Conservation (phyloP, 2,888 invertebrate species). For the Drosophila neonasuta region DNA sequence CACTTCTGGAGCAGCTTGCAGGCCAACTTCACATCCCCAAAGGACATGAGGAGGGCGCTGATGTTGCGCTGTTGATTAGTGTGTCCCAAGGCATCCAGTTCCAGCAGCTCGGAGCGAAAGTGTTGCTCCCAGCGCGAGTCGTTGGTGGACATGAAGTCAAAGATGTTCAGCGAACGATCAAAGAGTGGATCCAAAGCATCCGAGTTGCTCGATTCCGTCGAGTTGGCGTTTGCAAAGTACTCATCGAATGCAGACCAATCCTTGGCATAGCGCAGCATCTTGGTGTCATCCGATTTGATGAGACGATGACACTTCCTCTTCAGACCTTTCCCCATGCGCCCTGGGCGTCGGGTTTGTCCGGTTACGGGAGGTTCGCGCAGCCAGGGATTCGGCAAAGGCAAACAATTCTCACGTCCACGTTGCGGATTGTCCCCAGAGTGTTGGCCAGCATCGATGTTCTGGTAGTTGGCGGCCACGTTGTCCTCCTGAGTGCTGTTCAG, state of each 20-base stretch:
- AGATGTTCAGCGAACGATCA: slow-evolving; percentile 15
- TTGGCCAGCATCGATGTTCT: neutral
- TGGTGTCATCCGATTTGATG: slow-evolving; percentile 20
- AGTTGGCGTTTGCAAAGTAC: neutral
- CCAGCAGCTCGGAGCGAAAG: slow-evolving; percentile 41
- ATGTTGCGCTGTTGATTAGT: slow-evolving; percentile 52
- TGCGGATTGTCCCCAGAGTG: slow-evolving; percentile 33
- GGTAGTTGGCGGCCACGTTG: slow-evolving; percentile 51
- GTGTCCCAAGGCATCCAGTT: slow-evolving; percentile 47
- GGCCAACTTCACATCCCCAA: slow-evolving; percentile 54
- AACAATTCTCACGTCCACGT: slow-evolving; percentile 56
- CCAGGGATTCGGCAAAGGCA: slow-evolving; percentile 68
- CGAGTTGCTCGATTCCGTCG: neutral
- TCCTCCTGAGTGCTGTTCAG: slow-evolving; percentile 52
- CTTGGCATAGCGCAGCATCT: slow-evolving; percentile 15
- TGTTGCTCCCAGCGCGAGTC: slow-evolving; percentile 34
- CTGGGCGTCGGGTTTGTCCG: neutral
- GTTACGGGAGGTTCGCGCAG: neutral
- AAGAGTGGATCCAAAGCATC: neutral
- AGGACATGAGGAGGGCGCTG: slow-evolving; percentile 50
- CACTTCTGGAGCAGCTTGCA: slow-evolving; percentile 52
- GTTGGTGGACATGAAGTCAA: slow-evolving; percentile 39
- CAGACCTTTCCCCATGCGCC: slow-evolving; percentile 1
- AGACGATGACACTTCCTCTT: slow-evolving; percentile 20
- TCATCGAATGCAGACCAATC: neutral